Conservation (phyloP, 2,113 vertebrate species). For the Platysternon megacephalum region DNA sequence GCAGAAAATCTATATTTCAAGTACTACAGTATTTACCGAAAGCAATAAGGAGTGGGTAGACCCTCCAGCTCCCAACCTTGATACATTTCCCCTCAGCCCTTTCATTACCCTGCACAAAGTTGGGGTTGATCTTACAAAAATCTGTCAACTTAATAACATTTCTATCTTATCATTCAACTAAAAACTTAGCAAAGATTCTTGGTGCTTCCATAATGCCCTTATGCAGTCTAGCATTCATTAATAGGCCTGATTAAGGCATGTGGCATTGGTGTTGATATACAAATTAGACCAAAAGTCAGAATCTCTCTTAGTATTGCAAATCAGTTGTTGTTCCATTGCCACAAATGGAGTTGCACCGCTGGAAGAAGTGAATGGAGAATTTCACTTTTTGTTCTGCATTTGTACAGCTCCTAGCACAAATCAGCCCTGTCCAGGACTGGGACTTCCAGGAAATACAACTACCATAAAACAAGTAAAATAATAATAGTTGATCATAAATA, state of each 20-base stretch:
- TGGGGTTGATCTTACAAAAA: not conserved
- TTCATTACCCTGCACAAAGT: accelerated
- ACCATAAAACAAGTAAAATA: not conserved
- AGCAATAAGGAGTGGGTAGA: not conserved
- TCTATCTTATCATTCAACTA: not conserved
- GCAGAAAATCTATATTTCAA: not conserved
- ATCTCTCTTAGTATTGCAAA: not conserved
- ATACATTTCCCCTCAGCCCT: not conserved
- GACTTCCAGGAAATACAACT: not conserved
- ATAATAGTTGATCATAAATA: not conserved
- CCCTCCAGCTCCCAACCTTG: not conserved
- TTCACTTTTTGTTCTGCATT: not conserved
- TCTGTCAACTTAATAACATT: not conserved
- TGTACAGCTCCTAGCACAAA: not conserved
- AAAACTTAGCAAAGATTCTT: not conserved
- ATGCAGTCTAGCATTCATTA: not conserved
- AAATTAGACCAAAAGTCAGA: not conserved
- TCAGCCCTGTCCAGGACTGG: not conserved
- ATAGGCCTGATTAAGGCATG: accelerated
- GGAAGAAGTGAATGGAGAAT: not conserved
- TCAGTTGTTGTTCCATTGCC: accelerated
- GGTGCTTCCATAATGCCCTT: not conserved
- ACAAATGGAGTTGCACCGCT: not conserved
- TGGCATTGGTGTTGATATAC: not conserved
- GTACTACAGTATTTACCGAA: not conserved